Evolutionary conservation across 2,888 invertebrate species (phyloP).

Genomic region (Synanthedon andrenaeformis): DNA sequence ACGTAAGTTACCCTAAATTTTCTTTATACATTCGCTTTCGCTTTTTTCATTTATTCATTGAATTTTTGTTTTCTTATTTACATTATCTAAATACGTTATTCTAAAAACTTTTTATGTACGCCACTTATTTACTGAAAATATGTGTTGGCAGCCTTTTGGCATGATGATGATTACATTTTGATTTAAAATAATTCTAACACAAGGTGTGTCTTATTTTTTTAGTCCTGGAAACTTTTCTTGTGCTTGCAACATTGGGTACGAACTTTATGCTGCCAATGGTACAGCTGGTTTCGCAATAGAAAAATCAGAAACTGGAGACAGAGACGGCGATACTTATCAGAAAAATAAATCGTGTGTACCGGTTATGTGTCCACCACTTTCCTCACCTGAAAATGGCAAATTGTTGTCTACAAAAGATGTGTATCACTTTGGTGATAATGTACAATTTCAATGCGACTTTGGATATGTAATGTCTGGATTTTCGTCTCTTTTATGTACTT

Average conservation of each 20-base stretch:
- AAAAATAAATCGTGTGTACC: conserved; percentile 96
- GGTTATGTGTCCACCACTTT: conserved; percentile 85
- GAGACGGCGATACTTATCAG: conserved; percentile 90
- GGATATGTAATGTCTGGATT: conserved; percentile 94
- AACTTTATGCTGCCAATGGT: conserved; percentile 87
- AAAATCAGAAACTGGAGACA: conserved; percentile 84
- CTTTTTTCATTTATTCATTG: too few species aligned
- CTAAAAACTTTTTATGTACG: not conserved
- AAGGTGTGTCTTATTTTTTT: conserved; percentile 5
- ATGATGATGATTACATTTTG: not conserved
- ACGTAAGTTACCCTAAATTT: conserved; percentile 45
- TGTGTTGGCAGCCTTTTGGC: not conserved
- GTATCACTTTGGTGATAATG: conserved; percentile 90
- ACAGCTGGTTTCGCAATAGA: conserved; percentile 89
- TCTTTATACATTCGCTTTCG: not conserved
- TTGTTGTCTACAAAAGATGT: conserved; percentile 83
- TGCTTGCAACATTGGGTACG: conserved; percentile 91
- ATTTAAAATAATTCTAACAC: not conserved
- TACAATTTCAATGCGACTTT: conserved; percentile 93
- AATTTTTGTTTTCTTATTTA: not conserved
- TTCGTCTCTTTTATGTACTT: conserved; percentile 86
- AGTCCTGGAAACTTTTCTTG: conserved; percentile 90
- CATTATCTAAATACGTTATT: not conserved
- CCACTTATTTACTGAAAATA: too few species aligned
- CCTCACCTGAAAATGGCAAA: conserved; percentile 86